These are phyloP conservation scores for Himalopsyche anomala DNA, from an alignment of 2,888 invertebrate genomes.

Conservation along the genomic window DNA sequence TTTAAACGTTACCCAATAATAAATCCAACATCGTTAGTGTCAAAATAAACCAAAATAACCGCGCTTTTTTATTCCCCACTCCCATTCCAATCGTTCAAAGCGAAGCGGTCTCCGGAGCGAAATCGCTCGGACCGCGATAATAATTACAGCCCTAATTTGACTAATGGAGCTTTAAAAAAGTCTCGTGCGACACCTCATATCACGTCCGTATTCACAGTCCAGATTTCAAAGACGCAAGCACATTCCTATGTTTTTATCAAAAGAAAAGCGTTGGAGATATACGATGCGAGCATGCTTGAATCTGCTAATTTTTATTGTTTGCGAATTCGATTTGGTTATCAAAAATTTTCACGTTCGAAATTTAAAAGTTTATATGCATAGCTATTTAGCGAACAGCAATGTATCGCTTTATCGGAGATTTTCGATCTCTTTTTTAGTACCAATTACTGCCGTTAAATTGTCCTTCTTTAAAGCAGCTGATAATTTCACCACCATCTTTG, in stretches of 20 bases:
- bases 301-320: neutral
- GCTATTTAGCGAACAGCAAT: constrained; percentile 44
- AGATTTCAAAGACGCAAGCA: neutral
- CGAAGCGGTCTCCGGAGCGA: neutral
- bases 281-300: constrained; percentile 2
- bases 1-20: constrained; percentile 35
- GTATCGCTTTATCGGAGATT: constrained; percentile 45
- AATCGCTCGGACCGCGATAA: constrained; percentile 54
- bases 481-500: constrained; percentile 44
- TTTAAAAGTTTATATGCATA: constrained; percentile 47
- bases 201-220: constrained; percentile 39
- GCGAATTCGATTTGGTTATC: constrained; percentile 36
- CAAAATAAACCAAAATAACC: constrained; percentile 55
- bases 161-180: constrained; percentile 62
- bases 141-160: constrained; percentile 64
- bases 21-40: constrained; percentile 59
- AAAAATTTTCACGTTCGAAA: constrained; percentile 45
- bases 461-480: constrained; percentile 49
- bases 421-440: constrained; percentile 53
- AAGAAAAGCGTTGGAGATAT: neutral
- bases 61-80: constrained; percentile 41
- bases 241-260: constrained; percentile 38
- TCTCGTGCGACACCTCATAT: constrained; percentile 56
- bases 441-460: constrained; percentile 52
- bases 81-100: constrained; percentile 54